Conservation (phyloP, 1,140 invertebrate genomes). For the Teleogryllus occipitalis region DNA sequence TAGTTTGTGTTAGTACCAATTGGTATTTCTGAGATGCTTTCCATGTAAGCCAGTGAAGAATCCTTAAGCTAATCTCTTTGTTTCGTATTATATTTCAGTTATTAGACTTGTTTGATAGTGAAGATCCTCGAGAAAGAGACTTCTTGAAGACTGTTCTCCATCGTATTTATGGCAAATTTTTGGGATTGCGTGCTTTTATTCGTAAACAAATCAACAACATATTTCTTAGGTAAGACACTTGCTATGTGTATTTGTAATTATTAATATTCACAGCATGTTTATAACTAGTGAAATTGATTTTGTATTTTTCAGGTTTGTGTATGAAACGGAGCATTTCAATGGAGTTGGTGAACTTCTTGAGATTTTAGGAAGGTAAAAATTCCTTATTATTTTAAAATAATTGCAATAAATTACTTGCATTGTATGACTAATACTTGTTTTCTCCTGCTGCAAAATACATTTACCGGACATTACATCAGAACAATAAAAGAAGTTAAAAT, state of each 20-base stretch:
- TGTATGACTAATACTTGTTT: no score
- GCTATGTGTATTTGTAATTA: not conserved
- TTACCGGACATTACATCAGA: no score
- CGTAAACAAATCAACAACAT: slow-evolving; percentile 99
- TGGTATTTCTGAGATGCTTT: no score
- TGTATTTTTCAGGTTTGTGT: slow-evolving; percentile 79
- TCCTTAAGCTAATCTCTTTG: not conserved
- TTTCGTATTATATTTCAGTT: slow-evolving; percentile 52
- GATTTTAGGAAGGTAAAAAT: slow-evolving; percentile 78
- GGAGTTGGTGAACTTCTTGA: slow-evolving; percentile 97
- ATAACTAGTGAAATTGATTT: not conserved
- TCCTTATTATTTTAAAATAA: no score
- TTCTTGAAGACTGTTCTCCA: slow-evolving; percentile 98
- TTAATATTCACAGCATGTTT: not conserved
- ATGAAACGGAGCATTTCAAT: slow-evolving; percentile 99
- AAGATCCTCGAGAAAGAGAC: slow-evolving; percentile 97
- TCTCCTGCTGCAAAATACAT: no score
- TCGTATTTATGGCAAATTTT: slow-evolving; percentile 99
- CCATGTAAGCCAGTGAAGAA: no score
- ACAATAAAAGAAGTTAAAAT: no score
- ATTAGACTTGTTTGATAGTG: slow-evolving; percentile 96
- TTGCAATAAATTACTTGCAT: no score
- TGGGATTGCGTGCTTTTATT: slow-evolving; percentile 95
- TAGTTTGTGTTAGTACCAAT: no score
- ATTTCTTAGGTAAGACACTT: slow-evolving; percentile 61